Conservation (phyloP, 2,797 vertebrate species). For the Danio choprae region DNA sequence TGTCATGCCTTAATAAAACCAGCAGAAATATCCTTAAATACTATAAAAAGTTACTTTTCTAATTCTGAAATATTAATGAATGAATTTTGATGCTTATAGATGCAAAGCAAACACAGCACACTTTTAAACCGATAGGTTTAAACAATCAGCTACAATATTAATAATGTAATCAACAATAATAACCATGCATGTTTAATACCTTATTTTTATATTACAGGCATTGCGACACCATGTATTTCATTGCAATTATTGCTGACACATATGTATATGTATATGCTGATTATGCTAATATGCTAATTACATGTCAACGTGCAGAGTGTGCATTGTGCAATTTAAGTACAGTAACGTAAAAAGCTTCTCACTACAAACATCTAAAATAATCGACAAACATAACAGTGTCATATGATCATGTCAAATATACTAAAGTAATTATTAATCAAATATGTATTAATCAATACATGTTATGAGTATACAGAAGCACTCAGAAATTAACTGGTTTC, state of each 20-base stretch:
- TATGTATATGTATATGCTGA: too few species aligned
- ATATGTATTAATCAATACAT: not conserved
- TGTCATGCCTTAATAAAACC: not conserved
- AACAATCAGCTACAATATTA: not conserved
- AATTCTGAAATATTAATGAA: not conserved
- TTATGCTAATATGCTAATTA: too few species aligned
- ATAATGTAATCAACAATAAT: not conserved
- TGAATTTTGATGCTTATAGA: not conserved
- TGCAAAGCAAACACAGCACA: not conserved
- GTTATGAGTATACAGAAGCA: not conserved
- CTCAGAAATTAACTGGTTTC: not conserved
- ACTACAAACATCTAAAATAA: not conserved
- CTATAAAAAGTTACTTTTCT: not conserved
- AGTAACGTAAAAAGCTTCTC: not conserved
- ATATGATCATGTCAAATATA: not conserved
- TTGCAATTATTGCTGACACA: not conserved
- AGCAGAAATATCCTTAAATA: not conserved
- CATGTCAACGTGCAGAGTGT: not conserved
- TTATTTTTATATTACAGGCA: not conserved
- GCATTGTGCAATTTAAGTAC: not conserved
- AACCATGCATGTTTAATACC: not conserved
- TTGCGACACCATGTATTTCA: not conserved
- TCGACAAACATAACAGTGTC: not conserved
- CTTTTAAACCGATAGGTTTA: not conserved
- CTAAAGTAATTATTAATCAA: too few species aligned